A percentile compares a stretch with the other conserved stretches of the same genome.
Conservation (phyloP, 2,888 invertebrate genomes). For the Epiperipatus broadwayi region DNA sequence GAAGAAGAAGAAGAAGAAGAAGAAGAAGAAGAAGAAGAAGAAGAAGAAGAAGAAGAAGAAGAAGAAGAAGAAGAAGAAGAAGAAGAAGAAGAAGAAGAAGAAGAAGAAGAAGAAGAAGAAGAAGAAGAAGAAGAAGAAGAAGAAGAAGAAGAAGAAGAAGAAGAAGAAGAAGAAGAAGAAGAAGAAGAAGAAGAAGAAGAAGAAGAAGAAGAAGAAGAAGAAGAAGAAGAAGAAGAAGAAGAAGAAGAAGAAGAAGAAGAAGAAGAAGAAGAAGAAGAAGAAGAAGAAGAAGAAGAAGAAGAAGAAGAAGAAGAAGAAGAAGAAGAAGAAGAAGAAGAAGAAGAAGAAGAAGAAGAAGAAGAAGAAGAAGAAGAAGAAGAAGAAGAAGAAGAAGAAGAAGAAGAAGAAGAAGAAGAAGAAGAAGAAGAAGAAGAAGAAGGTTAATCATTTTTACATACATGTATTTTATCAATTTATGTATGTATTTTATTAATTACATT, state of each 20-base stretch:
- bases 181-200: slow-evolving; percentile 1
- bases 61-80: neutral
- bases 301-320: no score
- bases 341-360: neutral
- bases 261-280: neutral
- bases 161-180: neutral
- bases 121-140: no score
- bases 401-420: slow-evolving; percentile 9
- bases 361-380: neutral
- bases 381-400: slow-evolving; percentile 8
- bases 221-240: slow-evolving; percentile 1
- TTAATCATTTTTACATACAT: no score
- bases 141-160: neutral
- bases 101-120: neutral
- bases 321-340: neutral
- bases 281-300: neutral
- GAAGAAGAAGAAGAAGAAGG: slow-evolving; percentile 13
- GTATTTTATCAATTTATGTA: no score
- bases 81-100: slow-evolving; percentile 1
- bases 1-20: neutral
- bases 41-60: neutral
- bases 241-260: neutral
- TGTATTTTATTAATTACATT: no score
- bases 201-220: neutral
- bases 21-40: neutral